Conservation (phyloP, 2,113 vertebrate genomes). For the Erinaceus europaeus region DNA sequence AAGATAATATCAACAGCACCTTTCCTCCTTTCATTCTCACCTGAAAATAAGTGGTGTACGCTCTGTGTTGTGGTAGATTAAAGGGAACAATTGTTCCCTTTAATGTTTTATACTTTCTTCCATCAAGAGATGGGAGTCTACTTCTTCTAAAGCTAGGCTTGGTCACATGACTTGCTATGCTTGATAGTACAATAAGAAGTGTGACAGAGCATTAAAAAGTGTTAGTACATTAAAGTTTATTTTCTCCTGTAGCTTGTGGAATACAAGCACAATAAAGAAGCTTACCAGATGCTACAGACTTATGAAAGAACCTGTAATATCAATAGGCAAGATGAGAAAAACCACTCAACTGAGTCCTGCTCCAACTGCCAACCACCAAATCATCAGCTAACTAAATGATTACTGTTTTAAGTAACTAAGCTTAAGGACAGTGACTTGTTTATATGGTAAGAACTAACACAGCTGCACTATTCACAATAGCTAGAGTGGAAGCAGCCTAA, state of each 20-base stretch:
- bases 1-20: neutral
- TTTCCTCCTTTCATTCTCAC: neutral
- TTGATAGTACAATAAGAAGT: neutral
- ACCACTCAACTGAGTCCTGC: neutral
- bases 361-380: neutral
- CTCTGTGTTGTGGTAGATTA: neutral
- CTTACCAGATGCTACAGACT: neutral
- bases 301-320: neutral
- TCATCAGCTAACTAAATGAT: neutral
- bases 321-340: neutral
- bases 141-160: neutral
- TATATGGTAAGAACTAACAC: too few species aligned
- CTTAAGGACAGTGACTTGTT: neutral
- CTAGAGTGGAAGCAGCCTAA: too few species aligned
- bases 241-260: neutral
- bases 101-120: slow-evolving; percentile 7
- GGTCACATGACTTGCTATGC: neutral
- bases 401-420: neutral
- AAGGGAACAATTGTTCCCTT: neutral
- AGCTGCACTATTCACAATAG: too few species aligned
- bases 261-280: neutral
- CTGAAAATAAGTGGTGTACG: slow-evolving; percentile 20
- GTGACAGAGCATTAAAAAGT: neutral
- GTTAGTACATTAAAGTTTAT: neutral
- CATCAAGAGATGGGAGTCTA: neutral